Evolutionary conservation across 2,888 invertebrate species (phyloP), one percentile per base, ranked within the genome.

Genomic region (Stegophylla sp.): DNA sequence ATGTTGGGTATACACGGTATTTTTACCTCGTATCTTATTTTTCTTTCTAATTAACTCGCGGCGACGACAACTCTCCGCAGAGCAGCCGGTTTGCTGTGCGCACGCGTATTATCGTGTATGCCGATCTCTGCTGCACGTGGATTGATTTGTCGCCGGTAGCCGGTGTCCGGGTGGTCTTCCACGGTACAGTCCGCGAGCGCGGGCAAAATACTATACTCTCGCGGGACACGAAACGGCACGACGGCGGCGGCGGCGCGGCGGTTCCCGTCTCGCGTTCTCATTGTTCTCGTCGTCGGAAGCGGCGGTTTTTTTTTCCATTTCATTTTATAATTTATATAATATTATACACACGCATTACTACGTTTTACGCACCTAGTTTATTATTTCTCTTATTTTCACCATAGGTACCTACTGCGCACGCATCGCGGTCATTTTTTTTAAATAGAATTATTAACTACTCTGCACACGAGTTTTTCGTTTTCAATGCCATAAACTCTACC

Each of bases 81-180:
- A 2, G 53, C 48, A 64, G 75, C 64, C 75, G 75, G 75, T 76
- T 76, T 76, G 1, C n/a, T 51, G 26, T n/a, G 10, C 26, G 13
- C 9, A 3, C 7, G 34, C 34, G 10, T 63, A 45, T 23, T 41
- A 56, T 72, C 64, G 61, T 61, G 53, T 26, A 41, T 3, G 64
- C 53, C 64, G 69, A 79, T 77, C 77, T 77, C 67, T 69, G n/a
- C n/a, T n/a, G n/a, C n/a, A n/a, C n/a, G 34, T 45, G 77, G 67
- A 77, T 79, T 79, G 79, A 79, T 79, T 79, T 79, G 79, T 79
- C 79, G 79, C 48, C 71, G 61, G 69, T 71, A 71, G 79, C 69
- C 23, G 71, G 51, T 69, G 64, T 26, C 79, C 79, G 79, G 79
- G 79, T 79, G 79, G 79, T 79, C n/a, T n/a, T n/a, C 79, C 34